These are phyloP conservation scores for Carcinoscorpius rotundicauda DNA, from an alignment of 1,140 invertebrate species.

Conservation along the genomic window DNA sequence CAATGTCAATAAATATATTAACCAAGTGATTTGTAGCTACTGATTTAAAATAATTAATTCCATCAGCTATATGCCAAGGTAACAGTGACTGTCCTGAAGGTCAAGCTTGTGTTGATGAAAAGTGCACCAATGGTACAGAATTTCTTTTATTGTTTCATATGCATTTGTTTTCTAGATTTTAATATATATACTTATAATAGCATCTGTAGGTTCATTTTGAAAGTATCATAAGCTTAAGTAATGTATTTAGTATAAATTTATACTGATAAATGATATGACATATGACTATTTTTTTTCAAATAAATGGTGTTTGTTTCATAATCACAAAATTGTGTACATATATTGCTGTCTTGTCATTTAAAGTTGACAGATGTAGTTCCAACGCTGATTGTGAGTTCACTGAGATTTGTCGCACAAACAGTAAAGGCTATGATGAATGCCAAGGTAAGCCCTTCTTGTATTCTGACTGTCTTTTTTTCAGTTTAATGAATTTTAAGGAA, in stretches of 20 bases:
- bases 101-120: constrained; percentile 21
- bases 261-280: background rate
- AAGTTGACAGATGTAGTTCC: constrained; percentile 62
- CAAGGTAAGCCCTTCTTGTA: constrained; percentile 8
- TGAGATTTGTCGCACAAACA: constrained; percentile 64
- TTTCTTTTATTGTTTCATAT: background rate
- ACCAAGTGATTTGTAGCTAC: no score
- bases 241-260: background rate
- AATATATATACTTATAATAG: no score
- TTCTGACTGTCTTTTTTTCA: no score
- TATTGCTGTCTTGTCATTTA: background rate
- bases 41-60: no score
- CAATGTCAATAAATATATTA: no score
- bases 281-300: constrained; percentile 2
- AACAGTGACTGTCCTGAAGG: constrained; percentile 22
- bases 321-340: no score
- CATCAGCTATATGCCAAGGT: constrained; percentile 15
- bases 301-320: no score
- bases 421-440: constrained; percentile 53
- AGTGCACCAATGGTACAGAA: constrained; percentile 17
- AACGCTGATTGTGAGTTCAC: constrained; percentile 60
- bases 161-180: no score
- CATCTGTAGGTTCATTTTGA: no score
- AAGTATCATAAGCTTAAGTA: no score
- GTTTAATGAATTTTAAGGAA: no score